These are phyloP conservation scores for Pleuronectes platessa DNA, from an alignment of 2,113 vertebrate species.

Conservation along the genomic window DNA sequence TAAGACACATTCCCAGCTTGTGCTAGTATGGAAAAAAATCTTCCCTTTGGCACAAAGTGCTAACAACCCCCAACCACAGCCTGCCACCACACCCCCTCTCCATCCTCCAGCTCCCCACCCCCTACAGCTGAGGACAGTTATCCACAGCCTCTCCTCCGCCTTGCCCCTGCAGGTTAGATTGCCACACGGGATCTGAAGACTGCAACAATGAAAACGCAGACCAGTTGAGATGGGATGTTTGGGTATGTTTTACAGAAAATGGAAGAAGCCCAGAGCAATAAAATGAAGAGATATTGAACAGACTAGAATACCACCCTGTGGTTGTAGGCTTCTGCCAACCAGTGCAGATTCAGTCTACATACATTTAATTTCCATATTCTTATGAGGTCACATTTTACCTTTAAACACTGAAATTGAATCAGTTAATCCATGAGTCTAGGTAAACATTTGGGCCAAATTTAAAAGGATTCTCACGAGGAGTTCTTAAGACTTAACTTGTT, in stretches of 20 bases:
- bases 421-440: too few relatives aligned
- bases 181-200: not conserved
- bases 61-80: slow-evolving; percentile 33
- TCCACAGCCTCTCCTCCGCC: slow-evolving; percentile 12
- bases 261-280: not conserved
- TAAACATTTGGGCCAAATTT: too few relatives aligned
- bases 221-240: not conserved
- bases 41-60: slow-evolving; percentile 39
- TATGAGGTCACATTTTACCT: not conserved
- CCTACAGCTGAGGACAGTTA: not conserved
- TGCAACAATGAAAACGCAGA: not conserved
- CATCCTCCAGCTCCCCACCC: slow-evolving; percentile 22
- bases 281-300: not conserved
- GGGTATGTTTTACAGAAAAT: slow-evolving; percentile 4
- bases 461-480: too few relatives aligned
- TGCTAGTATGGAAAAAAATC: slow-evolving; percentile 10
- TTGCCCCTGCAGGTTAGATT: slow-evolving; percentile 3
- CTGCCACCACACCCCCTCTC: slow-evolving; percentile 29
- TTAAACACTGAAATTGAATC: too few relatives aligned
- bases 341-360: too few relatives aligned
- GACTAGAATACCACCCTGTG: too few relatives aligned
- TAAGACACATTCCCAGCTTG: slow-evolving; percentile 9
- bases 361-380: not conserved
- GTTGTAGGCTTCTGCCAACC: too few relatives aligned
- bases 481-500: too few relatives aligned